Percentiles rank a stretch among this genome's conserved stretches.
phyloP scores from a whole-genome alignment of 2,888 invertebrate species.

The Microctonus aethiopoides region DNA sequence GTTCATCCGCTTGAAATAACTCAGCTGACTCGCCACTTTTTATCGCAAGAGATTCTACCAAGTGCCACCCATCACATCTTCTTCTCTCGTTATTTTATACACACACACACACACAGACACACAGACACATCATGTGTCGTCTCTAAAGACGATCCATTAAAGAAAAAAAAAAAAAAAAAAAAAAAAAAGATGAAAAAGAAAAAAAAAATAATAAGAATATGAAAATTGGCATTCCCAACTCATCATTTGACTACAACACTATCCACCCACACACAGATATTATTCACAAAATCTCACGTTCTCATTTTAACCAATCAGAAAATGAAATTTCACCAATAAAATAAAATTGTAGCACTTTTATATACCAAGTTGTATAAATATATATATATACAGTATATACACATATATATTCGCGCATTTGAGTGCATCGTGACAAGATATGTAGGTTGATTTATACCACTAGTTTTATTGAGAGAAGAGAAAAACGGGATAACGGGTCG shows the following conservation, averaged over 20 bases:
- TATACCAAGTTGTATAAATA: too few relatives aligned
- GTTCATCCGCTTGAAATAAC: constrained; percentile 35
- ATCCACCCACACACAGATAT: background rate
- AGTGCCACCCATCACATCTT: background rate
- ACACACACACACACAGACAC: background rate
- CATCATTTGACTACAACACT: background rate
- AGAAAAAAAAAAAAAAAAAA: too few relatives aligned
- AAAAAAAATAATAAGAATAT: too few relatives aligned
- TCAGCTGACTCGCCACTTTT: constrained; percentile 32
- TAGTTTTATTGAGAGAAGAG: constrained; percentile 1
- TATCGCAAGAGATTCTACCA: constrained; percentile 13
- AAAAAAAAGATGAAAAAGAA: too few relatives aligned
- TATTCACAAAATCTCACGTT: constrained; percentile 12
- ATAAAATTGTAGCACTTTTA: background rate
- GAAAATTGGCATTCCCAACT: too few relatives aligned
- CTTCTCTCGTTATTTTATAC: background rate
- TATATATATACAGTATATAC: too few relatives aligned
- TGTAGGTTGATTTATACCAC: constrained; percentile 20
- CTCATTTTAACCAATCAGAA: background rate
- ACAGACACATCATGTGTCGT: too few relatives aligned
- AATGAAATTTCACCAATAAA: constrained; percentile 2
- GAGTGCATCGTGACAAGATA: constrained; percentile 23
- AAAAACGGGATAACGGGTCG: constrained; percentile 25
- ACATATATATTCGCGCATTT: background rate
- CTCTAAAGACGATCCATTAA: background rate